Conservation (phyloP, 2,888 invertebrate genomes). For the Thereva nobilitata region DNA sequence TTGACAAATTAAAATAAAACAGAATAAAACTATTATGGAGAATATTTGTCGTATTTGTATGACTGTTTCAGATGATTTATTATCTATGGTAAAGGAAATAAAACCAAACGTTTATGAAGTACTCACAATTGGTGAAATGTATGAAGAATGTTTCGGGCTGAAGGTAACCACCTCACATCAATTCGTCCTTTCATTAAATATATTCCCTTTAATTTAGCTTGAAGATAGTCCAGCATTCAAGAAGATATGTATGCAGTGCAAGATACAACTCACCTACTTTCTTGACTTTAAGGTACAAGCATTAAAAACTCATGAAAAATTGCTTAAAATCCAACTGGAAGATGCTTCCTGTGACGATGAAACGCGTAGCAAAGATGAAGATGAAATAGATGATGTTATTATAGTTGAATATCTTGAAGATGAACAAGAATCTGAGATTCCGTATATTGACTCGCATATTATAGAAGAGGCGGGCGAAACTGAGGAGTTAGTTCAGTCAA, state of each 20-base stretch:
- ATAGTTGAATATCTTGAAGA: slow-evolving; percentile 12
- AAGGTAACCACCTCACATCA: background rate
- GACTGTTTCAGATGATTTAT: background rate
- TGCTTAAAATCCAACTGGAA: slow-evolving; percentile 2
- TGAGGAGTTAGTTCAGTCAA: background rate
- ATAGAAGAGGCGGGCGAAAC: background rate
- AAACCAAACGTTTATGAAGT: background rate
- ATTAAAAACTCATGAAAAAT: slow-evolving; percentile 3
- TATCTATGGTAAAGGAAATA: slow-evolving; percentile 9
- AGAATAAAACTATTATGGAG: slow-evolving; percentile 10
- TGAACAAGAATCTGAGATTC: background rate
- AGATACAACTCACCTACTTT: slow-evolving; percentile 31
- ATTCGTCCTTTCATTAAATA: background rate
- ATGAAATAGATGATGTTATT: background rate
- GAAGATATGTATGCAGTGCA: slow-evolving; percentile 27
- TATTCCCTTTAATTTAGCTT: background rate
- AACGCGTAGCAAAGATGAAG: background rate
- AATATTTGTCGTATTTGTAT: slow-evolving; percentile 28
- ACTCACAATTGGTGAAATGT: slow-evolving; percentile 26
- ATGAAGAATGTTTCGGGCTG: slow-evolving; percentile 11
- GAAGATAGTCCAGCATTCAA: slow-evolving; percentile 5
- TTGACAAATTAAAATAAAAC: background rate
- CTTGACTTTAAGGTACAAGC: slow-evolving; percentile 28
- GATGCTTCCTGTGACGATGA: background rate
- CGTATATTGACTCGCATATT: background rate